Evolutionary conservation across 2,888 invertebrate species (phyloP), one percentile per base, ranked within the genome.

Genomic region (Tenthredo notha): DNA sequence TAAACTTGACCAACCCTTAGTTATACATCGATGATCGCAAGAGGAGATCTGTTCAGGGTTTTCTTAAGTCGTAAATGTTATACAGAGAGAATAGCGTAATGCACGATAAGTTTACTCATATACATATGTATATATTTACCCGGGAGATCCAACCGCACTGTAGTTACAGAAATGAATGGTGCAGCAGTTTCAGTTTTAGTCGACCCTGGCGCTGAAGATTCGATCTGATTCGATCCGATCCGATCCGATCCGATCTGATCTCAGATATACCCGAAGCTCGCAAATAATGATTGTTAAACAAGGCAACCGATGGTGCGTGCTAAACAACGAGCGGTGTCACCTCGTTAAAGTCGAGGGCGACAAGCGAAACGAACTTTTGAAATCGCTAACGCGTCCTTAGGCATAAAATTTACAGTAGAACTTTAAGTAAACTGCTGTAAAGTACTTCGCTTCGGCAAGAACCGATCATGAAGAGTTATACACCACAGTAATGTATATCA

Each of bases 261-360:
- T 84, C 85, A 86, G 88, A 89, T 90, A 89, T 29, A 47, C 84
- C 87, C 85, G 86, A 86, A 85, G 88, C 89, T 91, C 91, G 91
- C 92, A 92, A 92, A 92, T 92, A 92, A 92, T 90, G 92, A 92
- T 92, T 91, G 91, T 92, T 92, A 90, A 90, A 92, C 90, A 90
- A 90, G 89, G 89, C 88, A 87, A 88, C 86, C 88, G 88, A 89
- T 87, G 89, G 88, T 90, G 89, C 90, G 90, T 89, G 87, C 88
- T 89, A 86, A 88, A 90, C 88, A 88, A 87, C 89, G 89, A 90
- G 89, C 87, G 87, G 86, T 87, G 87, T 88, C 89, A 88, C 90
- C 91, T 92, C 89, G 91, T 91, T 92, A 92, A 90, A 89, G 88
- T 84, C 86, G 85, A 85, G 85, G 84, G 84, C 87, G 89, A 88